These are phyloP conservation scores for Hoplodrina ambigua DNA, from an alignment of 2,888 invertebrate genomes.

Conservation along the genomic window DNA sequence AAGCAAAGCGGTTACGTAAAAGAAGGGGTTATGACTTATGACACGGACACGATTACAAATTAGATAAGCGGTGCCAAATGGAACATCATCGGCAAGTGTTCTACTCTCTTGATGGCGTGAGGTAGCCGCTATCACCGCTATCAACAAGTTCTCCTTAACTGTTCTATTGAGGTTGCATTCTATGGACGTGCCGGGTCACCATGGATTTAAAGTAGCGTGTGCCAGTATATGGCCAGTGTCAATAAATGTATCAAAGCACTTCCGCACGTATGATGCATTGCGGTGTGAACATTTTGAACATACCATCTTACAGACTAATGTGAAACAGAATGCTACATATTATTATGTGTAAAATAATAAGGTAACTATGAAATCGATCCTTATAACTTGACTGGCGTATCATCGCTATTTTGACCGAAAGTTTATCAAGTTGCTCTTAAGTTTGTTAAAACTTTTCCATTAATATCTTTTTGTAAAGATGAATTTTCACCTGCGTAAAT, in stretches of 20 bases:
- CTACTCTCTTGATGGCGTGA: neutral
- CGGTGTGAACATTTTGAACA: conserved; percentile 29
- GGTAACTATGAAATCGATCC: neutral
- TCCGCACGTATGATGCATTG: conserved; percentile 18
- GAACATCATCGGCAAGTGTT: conserved; percentile 9
- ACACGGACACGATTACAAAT: conserved; percentile 21
- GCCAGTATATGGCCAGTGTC: conserved; percentile 1
- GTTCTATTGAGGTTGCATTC: conserved; percentile 34
- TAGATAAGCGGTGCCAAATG: conserved; percentile 18
- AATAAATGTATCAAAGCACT: conserved; percentile 35
- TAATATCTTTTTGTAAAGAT: conserved; percentile 14
- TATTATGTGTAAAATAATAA: conserved; percentile 12
- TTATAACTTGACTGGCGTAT: neutral
- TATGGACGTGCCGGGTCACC: conserved; percentile 27
- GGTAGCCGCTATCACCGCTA: conserved; percentile 17
- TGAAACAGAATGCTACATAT: conserved; percentile 15
- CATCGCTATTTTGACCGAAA: neutral
- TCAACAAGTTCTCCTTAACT: conserved; percentile 30
- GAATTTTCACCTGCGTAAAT: conserved; percentile 11
- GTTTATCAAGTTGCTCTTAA: neutral
- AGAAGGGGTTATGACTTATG: conserved; percentile 24
- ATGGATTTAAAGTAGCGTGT: conserved; percentile 24
- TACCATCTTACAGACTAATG: conserved; percentile 25
- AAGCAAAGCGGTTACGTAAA: conserved; percentile 19
- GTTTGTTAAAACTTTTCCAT: neutral